Base-by-base conservation (phyloP, 2,888 invertebrate genomes). In the Melieria omissa region DNA sequence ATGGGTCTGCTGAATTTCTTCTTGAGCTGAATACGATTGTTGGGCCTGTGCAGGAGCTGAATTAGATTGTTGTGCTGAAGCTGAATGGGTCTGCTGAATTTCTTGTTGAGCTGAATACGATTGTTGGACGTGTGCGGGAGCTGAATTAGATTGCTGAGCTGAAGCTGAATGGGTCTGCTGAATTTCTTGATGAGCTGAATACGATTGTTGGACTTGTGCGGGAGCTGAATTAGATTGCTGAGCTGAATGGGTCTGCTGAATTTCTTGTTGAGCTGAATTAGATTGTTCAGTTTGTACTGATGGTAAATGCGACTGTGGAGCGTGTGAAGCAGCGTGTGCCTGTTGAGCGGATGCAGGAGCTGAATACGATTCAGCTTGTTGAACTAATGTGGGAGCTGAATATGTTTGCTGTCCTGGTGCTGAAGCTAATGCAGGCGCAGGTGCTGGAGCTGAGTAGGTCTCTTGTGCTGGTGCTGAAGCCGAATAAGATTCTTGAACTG, bases 31-130 rank as follows among this genome's bases (percentile, higher is more conserved):
- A 8, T 66, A 70, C 1, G 70, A 64, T 42, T 73, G 72, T 9
- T 75, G 71, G 4, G 71, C 70, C 55, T 73, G 55, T 16, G 57
- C 47, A 0, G 73, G 75, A 52, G 78, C 73, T 0, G 12, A 62
- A 52, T 73, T 73, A n/a, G 65, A 42, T 52, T 73, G 74, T n/a
- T 71, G 45, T 29, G 16, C 65, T 57, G 52, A 65, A 1, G 60
- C 46, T 4, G 42, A 54, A 63, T 42, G 29, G 63, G 0, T 8
- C 8, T 7, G 52, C 44, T 4, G 63, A n/a, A n/a, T n/a, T n/a
- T n/a, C n/a, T n/a, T n/a, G n/a, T 10, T 77, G 60, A 60, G 52
- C 29, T 5, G 70, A 45, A 42, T 57, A 47, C 4, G 75, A 10
- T 54, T 42, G 70, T n/a, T 44, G 71, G 4, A 72, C 70, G 54